Percentiles rank a stretch among this genome's conserved stretches.
phyloP scores from a whole-genome alignment of 2,113 vertebrate genomes.

The Parus major region DNA sequence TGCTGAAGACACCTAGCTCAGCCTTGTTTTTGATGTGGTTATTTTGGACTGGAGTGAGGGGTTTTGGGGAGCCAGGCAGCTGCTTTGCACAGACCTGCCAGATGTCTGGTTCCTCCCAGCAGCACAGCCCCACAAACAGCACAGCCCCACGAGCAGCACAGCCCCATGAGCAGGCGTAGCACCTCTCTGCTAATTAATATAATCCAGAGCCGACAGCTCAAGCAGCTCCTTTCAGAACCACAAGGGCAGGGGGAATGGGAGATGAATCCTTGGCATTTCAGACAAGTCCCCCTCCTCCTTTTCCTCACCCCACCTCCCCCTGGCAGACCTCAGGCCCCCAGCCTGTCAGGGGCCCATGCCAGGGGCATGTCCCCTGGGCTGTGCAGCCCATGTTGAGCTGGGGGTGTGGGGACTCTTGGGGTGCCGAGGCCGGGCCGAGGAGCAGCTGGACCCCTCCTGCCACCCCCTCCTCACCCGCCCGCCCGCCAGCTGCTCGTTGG shows the following conservation, averaged over 20 bases:
- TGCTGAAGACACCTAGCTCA: background rate
- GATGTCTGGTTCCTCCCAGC: background rate
- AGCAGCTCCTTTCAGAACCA: background rate
- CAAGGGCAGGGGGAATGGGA: background rate
- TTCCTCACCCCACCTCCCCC: background rate
- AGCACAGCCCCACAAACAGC: background rate
- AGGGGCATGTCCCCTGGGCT: background rate
- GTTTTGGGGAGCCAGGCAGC: background rate
- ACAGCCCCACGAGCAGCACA: background rate
- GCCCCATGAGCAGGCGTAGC: background rate
- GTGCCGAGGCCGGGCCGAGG: background rate
- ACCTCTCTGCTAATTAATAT: slow-evolving; percentile 40
- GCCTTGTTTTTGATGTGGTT: background rate
- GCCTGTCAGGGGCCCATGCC: background rate
- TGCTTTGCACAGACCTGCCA: background rate
- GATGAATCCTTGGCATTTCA: slow-evolving; percentile 23
- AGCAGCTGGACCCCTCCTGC: slow-evolving; percentile 49
- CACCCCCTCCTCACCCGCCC: slow-evolving; percentile 34
- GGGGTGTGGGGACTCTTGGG: background rate
- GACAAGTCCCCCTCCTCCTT: background rate
- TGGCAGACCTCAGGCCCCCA: background rate
- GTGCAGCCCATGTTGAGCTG: rapidly evolving
- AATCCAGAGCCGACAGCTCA: slow-evolving; percentile 36
- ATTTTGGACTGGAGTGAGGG: background rate
- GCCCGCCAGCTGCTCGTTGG: slow-evolving; percentile 1